Evolutionary conservation across 2,113 vertebrate species (phyloP).

Genomic region (Scalopus aquaticus): DNA sequence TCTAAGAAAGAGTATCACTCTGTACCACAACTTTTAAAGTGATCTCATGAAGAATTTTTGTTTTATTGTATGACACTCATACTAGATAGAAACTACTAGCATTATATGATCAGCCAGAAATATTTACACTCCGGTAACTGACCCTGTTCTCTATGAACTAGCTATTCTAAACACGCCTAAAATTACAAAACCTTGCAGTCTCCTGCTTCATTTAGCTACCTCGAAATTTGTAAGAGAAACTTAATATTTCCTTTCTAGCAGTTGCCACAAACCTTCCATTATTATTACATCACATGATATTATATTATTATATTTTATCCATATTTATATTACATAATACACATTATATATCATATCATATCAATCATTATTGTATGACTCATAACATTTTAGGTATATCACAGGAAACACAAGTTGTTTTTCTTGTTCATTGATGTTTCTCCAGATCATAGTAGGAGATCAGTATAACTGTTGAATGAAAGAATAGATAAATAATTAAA

Average conservation of each 20-base stretch:
- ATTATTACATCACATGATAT: background rate
- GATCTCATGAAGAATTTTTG: background rate
- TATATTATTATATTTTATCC: no score
- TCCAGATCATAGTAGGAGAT: background rate
- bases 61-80: background rate
- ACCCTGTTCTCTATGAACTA: background rate
- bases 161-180: background rate
- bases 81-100: background rate
- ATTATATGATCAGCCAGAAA: background rate
- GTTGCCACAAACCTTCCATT: background rate
- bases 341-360: background rate
- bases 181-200: background rate
- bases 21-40: background rate
- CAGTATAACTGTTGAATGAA: background rate
- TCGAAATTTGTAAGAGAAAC: background rate
- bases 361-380: background rate
- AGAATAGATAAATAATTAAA: background rate
- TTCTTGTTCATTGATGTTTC: background rate
- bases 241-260: background rate
- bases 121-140: background rate
- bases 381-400: background rate
- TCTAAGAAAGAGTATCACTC: background rate
- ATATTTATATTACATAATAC: no score
- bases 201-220: background rate
- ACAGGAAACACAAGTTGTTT: background rate